Conservation (phyloP, 2,797 vertebrate genomes). For the Clamator glandarius region DNA sequence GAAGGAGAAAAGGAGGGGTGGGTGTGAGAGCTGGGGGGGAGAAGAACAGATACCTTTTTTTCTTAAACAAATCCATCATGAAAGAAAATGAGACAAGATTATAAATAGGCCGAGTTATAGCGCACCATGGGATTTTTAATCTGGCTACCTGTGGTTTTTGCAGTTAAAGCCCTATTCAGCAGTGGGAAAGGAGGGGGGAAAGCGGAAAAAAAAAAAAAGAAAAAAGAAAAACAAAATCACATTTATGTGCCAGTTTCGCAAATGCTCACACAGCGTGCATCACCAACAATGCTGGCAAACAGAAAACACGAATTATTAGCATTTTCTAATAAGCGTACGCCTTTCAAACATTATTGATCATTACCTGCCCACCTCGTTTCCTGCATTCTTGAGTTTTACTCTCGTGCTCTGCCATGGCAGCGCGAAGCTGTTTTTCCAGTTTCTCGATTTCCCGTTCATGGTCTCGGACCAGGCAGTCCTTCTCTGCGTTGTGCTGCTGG, state of each 20-base stretch:
- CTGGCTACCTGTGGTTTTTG: constrained; percentile 86
- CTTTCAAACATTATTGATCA: constrained; percentile 70
- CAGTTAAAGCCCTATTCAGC: constrained; percentile 82
- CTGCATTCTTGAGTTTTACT: constrained; percentile 89
- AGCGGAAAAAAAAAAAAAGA: constrained; percentile 14
- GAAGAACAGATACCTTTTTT: constrained; percentile 76
- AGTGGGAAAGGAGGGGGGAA: constrained; percentile 63
- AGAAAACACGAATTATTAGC: constrained; percentile 64
- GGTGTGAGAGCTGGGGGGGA: constrained; percentile 55
- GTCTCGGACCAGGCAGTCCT: constrained; percentile 93
- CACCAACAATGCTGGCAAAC: constrained; percentile 73
- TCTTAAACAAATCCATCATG: constrained; percentile 79
- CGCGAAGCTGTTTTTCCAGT: constrained; percentile 88
- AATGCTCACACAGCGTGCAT: constrained; percentile 77
- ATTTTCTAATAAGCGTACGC: constrained; percentile 67
- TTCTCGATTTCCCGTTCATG: constrained; percentile 90
- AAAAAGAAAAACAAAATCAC: constrained; percentile 64
- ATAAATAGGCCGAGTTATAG: constrained; percentile 83
- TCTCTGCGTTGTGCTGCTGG: constrained; percentile 92
- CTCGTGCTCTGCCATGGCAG: constrained; percentile 90
- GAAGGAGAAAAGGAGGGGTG: constrained; percentile 74
- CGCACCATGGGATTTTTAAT: constrained; percentile 82
- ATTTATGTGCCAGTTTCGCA: constrained; percentile 77
- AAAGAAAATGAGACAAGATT: constrained; percentile 83
- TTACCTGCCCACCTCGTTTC: constrained; percentile 93